A percentile compares a stretch with the other conserved stretches of the same genome.
Conservation (phyloP, 2,888 invertebrate genomes). For the Beris morrisii region DNA sequence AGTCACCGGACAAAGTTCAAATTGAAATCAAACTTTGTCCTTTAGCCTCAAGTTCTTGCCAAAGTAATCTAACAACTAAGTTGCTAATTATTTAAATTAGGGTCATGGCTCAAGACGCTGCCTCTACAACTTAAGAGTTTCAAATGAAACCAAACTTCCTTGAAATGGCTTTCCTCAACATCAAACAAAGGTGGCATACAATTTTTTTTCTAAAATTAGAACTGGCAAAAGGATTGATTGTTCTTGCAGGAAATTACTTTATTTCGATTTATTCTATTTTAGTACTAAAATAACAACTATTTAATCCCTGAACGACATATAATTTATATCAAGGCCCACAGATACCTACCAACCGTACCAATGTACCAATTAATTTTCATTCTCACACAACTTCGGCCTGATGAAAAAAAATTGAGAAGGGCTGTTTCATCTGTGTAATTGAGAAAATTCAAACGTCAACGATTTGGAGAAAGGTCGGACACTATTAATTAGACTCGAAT, state of each 20-base stretch:
- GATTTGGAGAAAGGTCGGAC: slow-evolving; percentile 6
- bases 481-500: background rate
- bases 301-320: background rate
- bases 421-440: slow-evolving; percentile 2
- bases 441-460: slow-evolving; percentile 11
- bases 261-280: too few relatives aligned
- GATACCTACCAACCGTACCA: background rate
- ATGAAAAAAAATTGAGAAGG: background rate
- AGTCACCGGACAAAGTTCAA: too few relatives aligned
- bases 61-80: slow-evolving; percentile 2
- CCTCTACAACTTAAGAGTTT: too few relatives aligned
- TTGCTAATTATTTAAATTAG: slow-evolving; percentile 10
- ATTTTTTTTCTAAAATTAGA: too few relatives aligned
- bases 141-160: background rate
- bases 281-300: too few relatives aligned
- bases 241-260: too few relatives aligned
- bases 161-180: background rate
- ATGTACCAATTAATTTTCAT: too few relatives aligned
- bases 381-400: too few relatives aligned
- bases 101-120: background rate
- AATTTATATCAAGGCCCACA: background rate
- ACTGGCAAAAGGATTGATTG: too few relatives aligned
- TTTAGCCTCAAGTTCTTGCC: too few relatives aligned
- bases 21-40: too few relatives aligned
- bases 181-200: too few relatives aligned